phyloP scores from a whole-genome alignment of 2,113 vertebrate species.

The Oreochromis spilurus region DNA sequence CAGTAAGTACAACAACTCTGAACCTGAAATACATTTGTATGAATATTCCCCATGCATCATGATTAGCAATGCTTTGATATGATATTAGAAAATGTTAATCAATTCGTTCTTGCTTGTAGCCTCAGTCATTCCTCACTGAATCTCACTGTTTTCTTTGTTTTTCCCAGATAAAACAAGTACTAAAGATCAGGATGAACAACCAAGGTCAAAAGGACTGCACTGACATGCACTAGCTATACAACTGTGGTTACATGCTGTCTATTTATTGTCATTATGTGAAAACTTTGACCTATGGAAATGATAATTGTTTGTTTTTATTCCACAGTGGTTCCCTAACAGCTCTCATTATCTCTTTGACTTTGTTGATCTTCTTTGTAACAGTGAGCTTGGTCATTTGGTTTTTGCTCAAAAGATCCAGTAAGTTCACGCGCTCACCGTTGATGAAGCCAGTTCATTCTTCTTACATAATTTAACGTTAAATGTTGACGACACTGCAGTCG shows the following conservation, averaged over 20 bases:
- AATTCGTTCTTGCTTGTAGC: neutral
- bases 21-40: neutral
- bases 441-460: neutral
- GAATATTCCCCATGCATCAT: neutral
- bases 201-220: neutral
- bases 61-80: neutral
- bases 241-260: neutral
- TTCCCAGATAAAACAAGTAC: neutral
- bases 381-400: neutral
- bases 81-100: neutral
- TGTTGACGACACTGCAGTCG: neutral
- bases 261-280: neutral
- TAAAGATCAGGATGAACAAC: neutral
- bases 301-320: neutral
- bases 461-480: neutral
- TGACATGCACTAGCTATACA: neutral
- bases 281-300: neutral
- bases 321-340: neutral
- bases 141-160: neutral
- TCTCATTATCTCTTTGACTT: conserved; percentile 3
- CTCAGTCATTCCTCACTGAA: neutral
- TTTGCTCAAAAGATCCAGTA: conserved; percentile 8
- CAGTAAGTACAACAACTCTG: neutral
- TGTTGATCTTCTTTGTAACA: conserved; percentile 3
- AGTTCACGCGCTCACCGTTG: neutral